Evolutionary conservation across 1,140 invertebrate genomes (phyloP).

Genomic region (Popillia japonica): DNA sequence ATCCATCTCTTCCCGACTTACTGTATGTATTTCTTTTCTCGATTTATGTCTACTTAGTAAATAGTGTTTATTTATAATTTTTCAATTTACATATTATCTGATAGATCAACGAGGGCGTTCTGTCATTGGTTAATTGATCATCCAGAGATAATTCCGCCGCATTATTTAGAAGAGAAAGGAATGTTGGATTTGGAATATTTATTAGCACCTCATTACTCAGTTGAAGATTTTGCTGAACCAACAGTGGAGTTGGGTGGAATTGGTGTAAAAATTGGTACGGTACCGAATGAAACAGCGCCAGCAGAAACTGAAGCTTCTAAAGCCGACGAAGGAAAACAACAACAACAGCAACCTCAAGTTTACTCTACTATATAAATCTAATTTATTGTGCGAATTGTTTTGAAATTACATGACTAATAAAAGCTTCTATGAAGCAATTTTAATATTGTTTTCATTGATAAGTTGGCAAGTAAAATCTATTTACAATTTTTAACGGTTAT

Average conservation of each 20-base stretch:
- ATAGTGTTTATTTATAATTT: too few species aligned
- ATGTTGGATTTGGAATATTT: conserved; percentile 42
- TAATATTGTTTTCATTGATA: neutral
- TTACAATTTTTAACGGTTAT: neutral
- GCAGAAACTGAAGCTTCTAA: neutral
- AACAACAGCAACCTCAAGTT: too few species aligned
- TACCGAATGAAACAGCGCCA: neutral
- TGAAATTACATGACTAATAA: neutral
- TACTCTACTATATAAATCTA: too few species aligned
- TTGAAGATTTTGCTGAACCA: conserved; percentile 26
- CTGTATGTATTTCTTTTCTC: too few species aligned
- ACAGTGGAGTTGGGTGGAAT: neutral
- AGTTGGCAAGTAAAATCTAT: neutral
- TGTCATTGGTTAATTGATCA: conserved; percentile 60
- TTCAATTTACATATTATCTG: too few species aligned
- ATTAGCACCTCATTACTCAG: conserved; percentile 37
- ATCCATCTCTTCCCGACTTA: too few species aligned
- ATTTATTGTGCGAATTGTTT: neutral
- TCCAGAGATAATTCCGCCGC: conserved; percentile 60
- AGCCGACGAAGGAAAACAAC: neutral
- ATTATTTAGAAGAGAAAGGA: conserved; percentile 53
- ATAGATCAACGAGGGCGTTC: conserved; percentile 62
- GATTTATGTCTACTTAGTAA: too few species aligned
- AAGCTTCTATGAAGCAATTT: neutral
- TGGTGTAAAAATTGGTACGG: neutral